These are phyloP conservation scores for Esperia sulphurella DNA, from an alignment of 2,888 invertebrate species.

Conservation along the genomic window DNA sequence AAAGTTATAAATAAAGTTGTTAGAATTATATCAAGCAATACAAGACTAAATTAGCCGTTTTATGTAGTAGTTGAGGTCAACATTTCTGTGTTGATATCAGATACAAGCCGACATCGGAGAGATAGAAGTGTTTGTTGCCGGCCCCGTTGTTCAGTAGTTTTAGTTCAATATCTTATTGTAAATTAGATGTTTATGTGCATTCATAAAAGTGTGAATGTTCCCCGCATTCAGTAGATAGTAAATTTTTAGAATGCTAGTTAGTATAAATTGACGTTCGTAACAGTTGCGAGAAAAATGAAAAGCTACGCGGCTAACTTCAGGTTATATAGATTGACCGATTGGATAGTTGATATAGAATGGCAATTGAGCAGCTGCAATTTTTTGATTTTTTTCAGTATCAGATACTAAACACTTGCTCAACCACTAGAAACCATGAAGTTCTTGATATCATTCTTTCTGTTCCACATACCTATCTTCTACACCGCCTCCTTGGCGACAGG, in stretches of 20 bases:
- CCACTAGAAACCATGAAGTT: too few relatives aligned
- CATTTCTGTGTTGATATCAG: neutral
- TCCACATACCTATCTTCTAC: too few relatives aligned
- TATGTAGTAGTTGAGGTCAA: too few relatives aligned
- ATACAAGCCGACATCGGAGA: slow-evolving; percentile 39
- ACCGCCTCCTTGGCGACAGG: too few relatives aligned
- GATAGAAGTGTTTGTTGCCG: slow-evolving; percentile 49
- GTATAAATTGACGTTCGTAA: slow-evolving; percentile 67
- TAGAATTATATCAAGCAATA: too few relatives aligned
- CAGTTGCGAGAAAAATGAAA: slow-evolving; percentile 20
- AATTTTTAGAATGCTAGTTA: slow-evolving; percentile 79
- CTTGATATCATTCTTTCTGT: too few relatives aligned
- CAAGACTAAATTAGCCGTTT: too few relatives aligned
- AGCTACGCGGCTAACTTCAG: neutral
- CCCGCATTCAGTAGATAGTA: slow-evolving; percentile 75
- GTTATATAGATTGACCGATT: neutral
- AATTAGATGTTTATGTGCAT: slow-evolving; percentile 72
- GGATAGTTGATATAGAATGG: neutral
- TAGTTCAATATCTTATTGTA: slow-evolving; percentile 68
- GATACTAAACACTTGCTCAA: too few relatives aligned
- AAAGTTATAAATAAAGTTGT: too few relatives aligned
- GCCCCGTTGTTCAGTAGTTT: slow-evolving; percentile 55
- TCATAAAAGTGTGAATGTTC: slow-evolving; percentile 62
- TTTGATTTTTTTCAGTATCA: too few relatives aligned
- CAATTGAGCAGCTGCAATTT: too few relatives aligned